These are phyloP conservation scores for Embidobia sp. DNA, from an alignment of 2,888 invertebrate species.

Conservation along the genomic window DNA sequence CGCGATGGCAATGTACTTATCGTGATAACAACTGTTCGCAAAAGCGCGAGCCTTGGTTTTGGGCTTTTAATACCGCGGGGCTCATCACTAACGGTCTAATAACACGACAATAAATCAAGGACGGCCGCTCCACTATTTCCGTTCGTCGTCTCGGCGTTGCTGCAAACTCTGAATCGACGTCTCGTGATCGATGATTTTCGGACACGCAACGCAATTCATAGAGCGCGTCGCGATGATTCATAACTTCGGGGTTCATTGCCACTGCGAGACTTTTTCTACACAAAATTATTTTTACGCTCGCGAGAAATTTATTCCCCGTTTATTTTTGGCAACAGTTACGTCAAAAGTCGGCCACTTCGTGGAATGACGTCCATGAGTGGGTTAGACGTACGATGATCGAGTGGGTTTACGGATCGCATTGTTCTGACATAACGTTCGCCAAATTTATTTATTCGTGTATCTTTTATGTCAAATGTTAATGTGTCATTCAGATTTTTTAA, in stretches of 20 bases:
- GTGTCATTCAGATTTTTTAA: no score
- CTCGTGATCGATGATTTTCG: no score
- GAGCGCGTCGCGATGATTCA: conserved; percentile 17
- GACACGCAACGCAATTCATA: conserved; percentile 13
- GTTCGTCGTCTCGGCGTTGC: conserved; percentile 17
- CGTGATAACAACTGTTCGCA: conserved; percentile 71
- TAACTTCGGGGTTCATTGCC: conserved; percentile 38
- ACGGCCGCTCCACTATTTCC: conserved; percentile 49
- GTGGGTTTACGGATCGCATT: no score
- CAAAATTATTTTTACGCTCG: conserved; percentile 4
- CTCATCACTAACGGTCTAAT: conserved; percentile 72
- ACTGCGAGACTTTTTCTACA: conserved; percentile 3
- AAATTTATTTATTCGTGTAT: no score
- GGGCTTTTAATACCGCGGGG: conserved; percentile 64
- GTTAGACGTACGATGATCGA: no score
- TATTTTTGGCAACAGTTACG: no score
- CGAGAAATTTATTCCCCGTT: background rate
- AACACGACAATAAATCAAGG: conserved; percentile 77
- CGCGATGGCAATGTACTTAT: conserved; percentile 55
- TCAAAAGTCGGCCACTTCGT: no score
- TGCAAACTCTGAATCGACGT: conserved; percentile 40
- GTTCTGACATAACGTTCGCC: no score
- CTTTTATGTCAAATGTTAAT: no score
- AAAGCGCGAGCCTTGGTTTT: conserved; percentile 71
- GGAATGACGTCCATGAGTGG: no score